Conservation (phyloP, 1,140 invertebrate species). For the Elymnias hypermnestra region DNA sequence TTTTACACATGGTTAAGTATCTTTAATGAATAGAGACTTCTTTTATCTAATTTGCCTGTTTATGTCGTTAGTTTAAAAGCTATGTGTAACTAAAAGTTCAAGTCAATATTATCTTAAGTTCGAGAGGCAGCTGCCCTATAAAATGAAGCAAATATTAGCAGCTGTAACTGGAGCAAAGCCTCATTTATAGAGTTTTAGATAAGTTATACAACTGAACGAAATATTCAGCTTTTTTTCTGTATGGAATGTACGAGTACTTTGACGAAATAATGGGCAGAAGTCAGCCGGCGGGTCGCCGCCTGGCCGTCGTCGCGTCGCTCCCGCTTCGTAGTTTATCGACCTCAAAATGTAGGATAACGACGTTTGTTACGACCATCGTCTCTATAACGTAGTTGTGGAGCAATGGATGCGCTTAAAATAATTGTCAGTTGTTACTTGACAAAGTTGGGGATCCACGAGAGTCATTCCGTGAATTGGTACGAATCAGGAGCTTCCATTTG, state of each 20-base stretch:
- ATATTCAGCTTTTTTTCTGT: constrained; percentile 25
- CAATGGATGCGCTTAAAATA: constrained; percentile 47
- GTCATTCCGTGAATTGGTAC: neutral
- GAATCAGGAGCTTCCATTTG: no score
- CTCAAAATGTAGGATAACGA: constrained; percentile 66
- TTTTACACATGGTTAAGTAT: no score
- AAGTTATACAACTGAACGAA: constrained; percentile 27
- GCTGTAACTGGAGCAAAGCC: neutral
- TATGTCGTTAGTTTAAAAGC: no score
- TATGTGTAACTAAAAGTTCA: no score
- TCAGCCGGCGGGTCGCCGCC: constrained; percentile 43
- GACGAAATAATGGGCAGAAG: constrained; percentile 48
- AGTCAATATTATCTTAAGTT: no score
- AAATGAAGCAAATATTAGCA: no score
- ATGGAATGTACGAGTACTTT: constrained; percentile 29
- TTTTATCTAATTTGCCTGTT: no score
- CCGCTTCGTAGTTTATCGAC: constrained; percentile 54
- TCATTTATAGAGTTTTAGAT: neutral
- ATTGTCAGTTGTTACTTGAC: constrained; percentile 33
- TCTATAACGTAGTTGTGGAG: constrained; percentile 42
- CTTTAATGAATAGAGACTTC: no score
- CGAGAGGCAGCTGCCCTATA: no score
- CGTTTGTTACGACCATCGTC: constrained; percentile 51
- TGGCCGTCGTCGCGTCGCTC: constrained; percentile 39
- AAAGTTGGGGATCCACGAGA: constrained; percentile 7